Evolutionary conservation across 1,140 invertebrate species (phyloP).

Genomic region (Drosophila rufa): DNA sequence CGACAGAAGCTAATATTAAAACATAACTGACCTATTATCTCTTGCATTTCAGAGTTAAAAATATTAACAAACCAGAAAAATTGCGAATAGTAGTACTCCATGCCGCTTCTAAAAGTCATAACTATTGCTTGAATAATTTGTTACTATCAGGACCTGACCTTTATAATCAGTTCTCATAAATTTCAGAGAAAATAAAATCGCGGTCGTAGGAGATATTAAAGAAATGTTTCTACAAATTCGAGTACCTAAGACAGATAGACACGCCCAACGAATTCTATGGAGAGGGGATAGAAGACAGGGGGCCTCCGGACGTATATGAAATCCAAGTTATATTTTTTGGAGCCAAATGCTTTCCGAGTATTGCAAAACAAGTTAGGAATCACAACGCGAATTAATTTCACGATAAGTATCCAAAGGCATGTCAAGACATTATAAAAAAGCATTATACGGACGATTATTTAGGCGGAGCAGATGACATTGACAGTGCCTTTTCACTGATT

Average conservation of each 20-base stretch:
- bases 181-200: slow-evolving; percentile 3
- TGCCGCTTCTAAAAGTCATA: background rate
- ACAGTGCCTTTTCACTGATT: too few species aligned
- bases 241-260: slow-evolving; percentile 3
- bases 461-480: too few species aligned
- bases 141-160: too few species aligned
- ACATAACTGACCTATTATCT: background rate
- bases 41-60: background rate
- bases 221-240: slow-evolving; percentile 14
- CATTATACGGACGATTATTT: too few species aligned
- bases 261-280: slow-evolving; percentile 8
- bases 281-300: background rate
- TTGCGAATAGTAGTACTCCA: background rate
- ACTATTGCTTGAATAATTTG: too few species aligned
- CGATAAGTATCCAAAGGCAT: too few species aligned
- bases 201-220: too few species aligned
- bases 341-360: slow-evolving; percentile 2
- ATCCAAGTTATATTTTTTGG: slow-evolving; percentile 7
- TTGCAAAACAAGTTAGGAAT: background rate
- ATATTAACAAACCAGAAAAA: background rate
- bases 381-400: too few species aligned
- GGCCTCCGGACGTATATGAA: slow-evolving; percentile 1
- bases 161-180: slow-evolving; percentile 1
- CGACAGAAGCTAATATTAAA: background rate
- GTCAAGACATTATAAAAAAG: too few species aligned